phyloP scores from a whole-genome alignment of 2,113 vertebrate species.

The Pelvicachromis taeniatus region DNA sequence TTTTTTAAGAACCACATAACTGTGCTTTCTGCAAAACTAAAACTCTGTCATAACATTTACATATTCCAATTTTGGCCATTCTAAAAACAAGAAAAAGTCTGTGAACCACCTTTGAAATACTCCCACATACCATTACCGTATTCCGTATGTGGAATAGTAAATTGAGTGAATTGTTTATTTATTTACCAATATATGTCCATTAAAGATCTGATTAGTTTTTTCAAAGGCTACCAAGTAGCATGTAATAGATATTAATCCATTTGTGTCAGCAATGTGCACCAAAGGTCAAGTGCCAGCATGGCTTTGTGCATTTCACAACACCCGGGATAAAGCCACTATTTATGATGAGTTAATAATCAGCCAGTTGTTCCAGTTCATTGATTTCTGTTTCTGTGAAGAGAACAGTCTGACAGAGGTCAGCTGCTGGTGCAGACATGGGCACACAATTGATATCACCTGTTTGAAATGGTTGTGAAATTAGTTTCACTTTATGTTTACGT shows the following conservation, averaged over 20 bases:
- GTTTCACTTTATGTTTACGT: neutral
- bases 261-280: conserved; percentile 21
- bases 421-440: neutral
- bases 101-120: neutral
- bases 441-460: neutral
- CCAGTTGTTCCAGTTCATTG: conserved; percentile 21
- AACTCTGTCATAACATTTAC: neutral
- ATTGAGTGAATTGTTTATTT: neutral
- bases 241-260: neutral
- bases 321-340: conserved; percentile 70
- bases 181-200: neutral
- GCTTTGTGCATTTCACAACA: conserved; percentile 53
- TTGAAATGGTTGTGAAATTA: neutral
- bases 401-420: conserved; percentile 18
- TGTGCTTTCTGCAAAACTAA: neutral
- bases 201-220: neutral
- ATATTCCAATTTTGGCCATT: neutral
- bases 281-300: conserved; percentile 58
- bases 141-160: neutral
- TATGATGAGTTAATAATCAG: conserved; percentile 72
- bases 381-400: conserved; percentile 17
- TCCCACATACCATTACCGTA: neutral
- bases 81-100: neutral
- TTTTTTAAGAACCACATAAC: neutral
- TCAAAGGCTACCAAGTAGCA: neutral